Conservation (phyloP, 2,888 invertebrate species). For the Piscicola geometra region DNA sequence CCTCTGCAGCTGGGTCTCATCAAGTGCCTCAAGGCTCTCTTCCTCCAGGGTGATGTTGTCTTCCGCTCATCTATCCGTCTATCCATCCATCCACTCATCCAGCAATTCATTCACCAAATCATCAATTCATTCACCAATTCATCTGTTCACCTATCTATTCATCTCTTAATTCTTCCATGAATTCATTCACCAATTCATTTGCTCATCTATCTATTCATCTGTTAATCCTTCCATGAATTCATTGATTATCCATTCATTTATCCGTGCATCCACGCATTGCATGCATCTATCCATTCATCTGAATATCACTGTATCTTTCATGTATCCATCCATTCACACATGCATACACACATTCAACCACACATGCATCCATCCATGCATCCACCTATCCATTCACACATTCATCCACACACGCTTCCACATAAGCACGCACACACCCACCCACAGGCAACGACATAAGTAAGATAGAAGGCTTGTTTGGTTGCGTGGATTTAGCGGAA, state of each 20-base stretch:
- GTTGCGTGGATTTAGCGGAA: constrained; percentile 52
- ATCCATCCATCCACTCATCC: background rate
- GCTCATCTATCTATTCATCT: no score
- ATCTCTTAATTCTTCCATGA: no score
- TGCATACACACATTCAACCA: background rate
- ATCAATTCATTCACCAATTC: background rate
- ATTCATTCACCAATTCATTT: no score
- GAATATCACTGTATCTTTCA: background rate
- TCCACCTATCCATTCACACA: background rate
- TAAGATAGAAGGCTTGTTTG: constrained; percentile 54
- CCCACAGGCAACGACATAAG: constrained; percentile 53
- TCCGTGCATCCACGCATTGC: constrained; percentile 37
- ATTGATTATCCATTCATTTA: no score
- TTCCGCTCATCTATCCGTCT: background rate
- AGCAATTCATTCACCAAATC: background rate
- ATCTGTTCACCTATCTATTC: no score
- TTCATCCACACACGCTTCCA: background rate
- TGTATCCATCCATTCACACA: background rate
- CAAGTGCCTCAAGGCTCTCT: constrained; percentile 54
- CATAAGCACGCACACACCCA: background rate
- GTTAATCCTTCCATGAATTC: no score
- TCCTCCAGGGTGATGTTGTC: constrained; percentile 52
- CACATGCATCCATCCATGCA: background rate
- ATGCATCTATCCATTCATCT: background rate
- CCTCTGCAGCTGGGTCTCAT: constrained; percentile 52